phyloP scores from a whole-genome alignment of 2,113 vertebrate genomes.

The Budorcas taxicolor region DNA sequence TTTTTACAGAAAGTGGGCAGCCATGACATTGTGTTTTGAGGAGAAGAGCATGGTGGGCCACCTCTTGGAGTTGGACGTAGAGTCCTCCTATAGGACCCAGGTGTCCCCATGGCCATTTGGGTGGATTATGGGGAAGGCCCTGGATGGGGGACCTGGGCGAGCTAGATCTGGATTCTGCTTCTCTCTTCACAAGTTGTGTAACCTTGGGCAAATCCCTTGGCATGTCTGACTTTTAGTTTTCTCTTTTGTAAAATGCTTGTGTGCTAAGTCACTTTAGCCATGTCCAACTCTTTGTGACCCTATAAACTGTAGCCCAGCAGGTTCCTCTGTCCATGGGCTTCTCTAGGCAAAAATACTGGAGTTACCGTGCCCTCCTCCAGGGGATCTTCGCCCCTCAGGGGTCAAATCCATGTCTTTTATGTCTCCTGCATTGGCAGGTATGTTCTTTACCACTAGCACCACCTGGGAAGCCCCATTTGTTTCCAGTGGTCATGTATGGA shows the following conservation, averaged over 20 bases:
- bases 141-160: neutral
- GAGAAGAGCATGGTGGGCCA: neutral
- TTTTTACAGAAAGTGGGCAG: neutral
- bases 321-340: neutral
- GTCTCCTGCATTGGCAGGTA: neutral
- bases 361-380: neutral
- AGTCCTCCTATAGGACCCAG: neutral
- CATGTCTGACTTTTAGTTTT: neutral
- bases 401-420: neutral
- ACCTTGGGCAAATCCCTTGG: neutral
- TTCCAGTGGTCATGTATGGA: too few species aligned
- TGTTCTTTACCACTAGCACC: neutral
- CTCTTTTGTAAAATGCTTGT: neutral
- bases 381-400: neutral
- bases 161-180: neutral
- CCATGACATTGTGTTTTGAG: rapidly evolving
- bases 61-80: neutral
- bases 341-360: neutral
- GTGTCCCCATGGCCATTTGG: neutral
- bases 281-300: neutral
- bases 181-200: neutral
- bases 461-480: neutral
- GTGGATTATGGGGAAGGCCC: too few species aligned
- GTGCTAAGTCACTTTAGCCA: neutral
- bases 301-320: neutral